phyloP scores from a whole-genome alignment of 2,888 invertebrate genomes.

The Leptodirus hochenwartii region DNA sequence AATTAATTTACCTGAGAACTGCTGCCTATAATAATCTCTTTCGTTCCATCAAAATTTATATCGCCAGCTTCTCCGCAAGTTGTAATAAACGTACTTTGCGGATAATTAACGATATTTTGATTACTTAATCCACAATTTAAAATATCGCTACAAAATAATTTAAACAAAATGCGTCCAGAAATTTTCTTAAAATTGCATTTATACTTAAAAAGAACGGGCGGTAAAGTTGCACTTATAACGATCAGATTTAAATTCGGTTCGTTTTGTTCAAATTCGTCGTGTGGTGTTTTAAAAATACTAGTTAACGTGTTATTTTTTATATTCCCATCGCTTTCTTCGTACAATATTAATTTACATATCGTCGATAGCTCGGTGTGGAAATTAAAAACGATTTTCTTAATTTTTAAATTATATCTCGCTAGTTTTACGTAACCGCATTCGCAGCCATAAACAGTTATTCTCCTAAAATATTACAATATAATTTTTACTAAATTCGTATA shows the following conservation, averaged over 20 bases:
- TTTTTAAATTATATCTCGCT: constrained; percentile 29
- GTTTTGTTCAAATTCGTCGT: constrained; percentile 8
- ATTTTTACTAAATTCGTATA: constrained; percentile 1
- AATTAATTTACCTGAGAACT: constrained; percentile 10
- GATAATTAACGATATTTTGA: constrained; percentile 28
- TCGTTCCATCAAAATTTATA: constrained; percentile 48
- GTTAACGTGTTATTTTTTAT: constrained; percentile 4
- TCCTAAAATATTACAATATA: constrained; percentile 21
- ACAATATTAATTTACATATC: no score
- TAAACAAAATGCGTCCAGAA: background rate
- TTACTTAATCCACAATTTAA: constrained; percentile 29
- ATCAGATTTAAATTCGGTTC: constrained; percentile 32
- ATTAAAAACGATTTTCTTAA: constrained; percentile 28
- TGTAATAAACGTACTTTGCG: constrained; percentile 37
- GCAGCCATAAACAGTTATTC: constrained; percentile 38
- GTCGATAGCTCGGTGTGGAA: constrained; percentile 26
- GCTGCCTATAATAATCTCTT: constrained; percentile 44
- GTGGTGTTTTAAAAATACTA: constrained; percentile 2
- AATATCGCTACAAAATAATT: constrained; percentile 27
- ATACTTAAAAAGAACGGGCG: constrained; percentile 39
- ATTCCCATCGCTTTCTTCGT: no score
- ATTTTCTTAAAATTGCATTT: constrained; percentile 12
- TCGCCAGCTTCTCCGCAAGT: constrained; percentile 44
- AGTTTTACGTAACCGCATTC: constrained; percentile 40
- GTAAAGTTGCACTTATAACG: constrained; percentile 34